These are phyloP conservation scores for Sciurus vulgaris DNA, from an alignment of 2,797 vertebrate species.

Conservation along the genomic window DNA sequence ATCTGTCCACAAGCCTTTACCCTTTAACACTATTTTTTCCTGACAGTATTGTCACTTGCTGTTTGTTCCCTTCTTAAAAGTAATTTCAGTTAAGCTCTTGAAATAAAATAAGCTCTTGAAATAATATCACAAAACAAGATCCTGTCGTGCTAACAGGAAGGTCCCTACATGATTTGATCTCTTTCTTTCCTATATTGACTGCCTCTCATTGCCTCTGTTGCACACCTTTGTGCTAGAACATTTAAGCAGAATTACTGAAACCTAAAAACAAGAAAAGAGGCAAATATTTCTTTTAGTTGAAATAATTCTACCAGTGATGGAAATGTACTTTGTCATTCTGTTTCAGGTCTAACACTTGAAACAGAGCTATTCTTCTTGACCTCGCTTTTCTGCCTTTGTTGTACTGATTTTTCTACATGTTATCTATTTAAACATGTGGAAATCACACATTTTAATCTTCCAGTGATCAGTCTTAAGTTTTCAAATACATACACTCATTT, in stretches of 20 bases:
- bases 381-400: not conserved
- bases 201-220: not conserved
- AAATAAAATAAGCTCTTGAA: not conserved
- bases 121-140: constrained; percentile 50
- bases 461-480: not conserved
- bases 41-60: not conserved
- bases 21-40: not conserved
- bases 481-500: not conserved
- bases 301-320: not conserved
- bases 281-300: constrained; percentile 29
- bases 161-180: not conserved
- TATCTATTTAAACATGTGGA: not conserved
- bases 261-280: not conserved
- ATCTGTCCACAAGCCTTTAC: not conserved
- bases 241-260: constrained; percentile 1
- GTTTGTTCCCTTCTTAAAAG: constrained; percentile 42
- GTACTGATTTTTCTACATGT: too few species aligned
- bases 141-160: not conserved
- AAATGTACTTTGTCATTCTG: not conserved
- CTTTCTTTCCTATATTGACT: not conserved
- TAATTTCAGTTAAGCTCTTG: not conserved
- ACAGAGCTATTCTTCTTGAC: not conserved
- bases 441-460: constrained; percentile 7
- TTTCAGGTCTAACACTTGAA: not conserved
- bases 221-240: not conserved